Evolutionary conservation across 2,888 invertebrate genomes (phyloP), one percentile per base, ranked within the genome.

Genomic region (Craniophora ligustri): DNA sequence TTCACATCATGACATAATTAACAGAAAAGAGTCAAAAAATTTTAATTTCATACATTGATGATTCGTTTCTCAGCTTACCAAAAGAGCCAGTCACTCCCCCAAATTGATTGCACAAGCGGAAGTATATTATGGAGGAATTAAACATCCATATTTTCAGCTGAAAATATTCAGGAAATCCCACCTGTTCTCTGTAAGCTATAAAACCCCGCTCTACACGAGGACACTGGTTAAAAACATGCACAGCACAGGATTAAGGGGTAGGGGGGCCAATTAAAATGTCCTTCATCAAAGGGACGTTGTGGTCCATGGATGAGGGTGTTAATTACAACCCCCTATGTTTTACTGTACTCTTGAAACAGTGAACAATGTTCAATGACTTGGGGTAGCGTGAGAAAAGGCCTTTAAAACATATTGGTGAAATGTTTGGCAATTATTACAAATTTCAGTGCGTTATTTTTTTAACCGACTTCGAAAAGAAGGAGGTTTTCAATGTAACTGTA

Each of bases 261-360:
- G 26, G 39, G 26, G 45, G 45, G 18, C 59, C 63, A 69, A 73
- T 68, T 75, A 68, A 75, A 66, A 67, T 31, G 49, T 56, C 40
- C 47, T 53, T 59, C 61, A 54, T 51, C 58, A 68, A 69, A 61
- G 63, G 53, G 34, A 19, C 40, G 42, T 42, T 28, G 26, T 38
- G 47, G 53, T 34, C 49, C 54, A 30, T 45, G 60, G 42, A 59
- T 56, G 56, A 45, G 49, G 64, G 67, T 60, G 72, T 60, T 69
- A 55, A 75, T 75, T 58, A 56, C 63, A 57, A 8, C 19, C 45
- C 68, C 50, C 15, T 30, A n/a, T n/a, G 39, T 46, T 55, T 53
- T 62, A 54, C 51, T 44, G 36, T 54, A 23, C 35, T 39, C 35
- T 56, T 39, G 58, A 55, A 61, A 67, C 55, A 36, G 41, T 46